A percentile compares a stretch with the other conserved stretches of the same genome.
Evolutionary conservation across 2,888 invertebrate species (phyloP).

Genomic region (Baccha elongata): DNA sequence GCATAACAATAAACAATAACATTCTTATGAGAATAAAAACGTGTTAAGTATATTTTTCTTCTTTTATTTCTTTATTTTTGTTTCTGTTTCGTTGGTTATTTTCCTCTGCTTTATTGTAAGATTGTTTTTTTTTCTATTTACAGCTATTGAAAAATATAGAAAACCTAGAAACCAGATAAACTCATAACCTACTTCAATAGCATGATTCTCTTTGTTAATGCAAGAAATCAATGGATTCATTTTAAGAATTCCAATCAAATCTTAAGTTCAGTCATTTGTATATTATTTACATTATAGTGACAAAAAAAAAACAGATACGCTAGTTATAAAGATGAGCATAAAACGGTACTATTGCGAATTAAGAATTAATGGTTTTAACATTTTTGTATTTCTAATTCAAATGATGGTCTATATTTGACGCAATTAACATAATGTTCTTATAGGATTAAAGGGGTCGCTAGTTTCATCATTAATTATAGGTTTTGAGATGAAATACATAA

Average conservation of each 20-base stretch:
- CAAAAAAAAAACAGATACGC: not conserved
- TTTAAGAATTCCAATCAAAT: constrained; percentile 43
- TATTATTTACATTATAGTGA: constrained; percentile 39
- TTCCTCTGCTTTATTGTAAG: not conserved
- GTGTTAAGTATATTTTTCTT: constrained; percentile 5
- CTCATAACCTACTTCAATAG: constrained; percentile 61
- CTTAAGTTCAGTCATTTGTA: constrained; percentile 18
- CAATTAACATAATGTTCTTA: too few relatives aligned
- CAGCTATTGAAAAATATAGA: constrained; percentile 53
- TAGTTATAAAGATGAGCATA: not conserved
- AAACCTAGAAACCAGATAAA: constrained; percentile 65
- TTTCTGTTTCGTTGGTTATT: constrained; percentile 18
- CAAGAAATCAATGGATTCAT: constrained; percentile 60
- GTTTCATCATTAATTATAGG: too few relatives aligned
- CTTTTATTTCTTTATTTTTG: not conserved
- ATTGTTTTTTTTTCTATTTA: constrained; percentile 38
- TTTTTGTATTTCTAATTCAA: not conserved
- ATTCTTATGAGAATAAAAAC: not conserved
- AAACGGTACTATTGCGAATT: constrained; percentile 32
- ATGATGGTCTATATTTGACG: too few relatives aligned
- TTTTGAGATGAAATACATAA: too few relatives aligned
- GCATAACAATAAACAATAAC: constrained; percentile 4
- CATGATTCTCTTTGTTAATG: constrained; percentile 53
- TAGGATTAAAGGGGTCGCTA: too few relatives aligned
- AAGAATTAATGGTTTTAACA: constrained; percentile 27